Evolutionary conservation across 2,797 vertebrate species (phyloP).

Genomic region (Manis pentadactyla): DNA sequence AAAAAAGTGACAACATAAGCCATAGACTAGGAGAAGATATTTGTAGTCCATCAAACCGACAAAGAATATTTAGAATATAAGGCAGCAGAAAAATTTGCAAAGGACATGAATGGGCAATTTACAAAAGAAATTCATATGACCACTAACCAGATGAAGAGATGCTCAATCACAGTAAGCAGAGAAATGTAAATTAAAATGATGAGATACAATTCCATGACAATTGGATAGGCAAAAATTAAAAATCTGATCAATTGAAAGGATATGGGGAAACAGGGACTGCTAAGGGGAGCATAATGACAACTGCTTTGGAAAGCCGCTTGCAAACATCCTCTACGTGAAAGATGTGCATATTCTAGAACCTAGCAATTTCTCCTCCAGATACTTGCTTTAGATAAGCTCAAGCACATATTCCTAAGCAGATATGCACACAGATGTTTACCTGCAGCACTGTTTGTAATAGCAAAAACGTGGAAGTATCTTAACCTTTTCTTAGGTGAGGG

Average conservation of each 20-base stretch:
- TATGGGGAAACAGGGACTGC: neutral
- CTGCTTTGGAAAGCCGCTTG: neutral
- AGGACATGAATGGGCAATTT: neutral
- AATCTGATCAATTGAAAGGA: neutral
- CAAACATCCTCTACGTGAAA: neutral
- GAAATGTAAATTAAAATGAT: neutral
- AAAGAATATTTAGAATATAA: constrained; percentile 1
- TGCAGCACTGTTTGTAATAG: neutral
- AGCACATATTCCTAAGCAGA: neutral
- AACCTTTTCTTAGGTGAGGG: neutral
- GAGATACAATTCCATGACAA: neutral
- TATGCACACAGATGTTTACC: neutral
- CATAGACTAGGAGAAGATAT: neutral
- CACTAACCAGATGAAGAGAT: neutral
- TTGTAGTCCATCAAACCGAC: neutral
- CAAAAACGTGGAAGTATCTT: neutral
- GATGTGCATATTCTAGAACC: neutral
- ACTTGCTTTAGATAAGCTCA: neutral
- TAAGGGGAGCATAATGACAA: neutral
- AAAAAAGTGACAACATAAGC: neutral
- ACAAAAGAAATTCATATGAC: neutral
- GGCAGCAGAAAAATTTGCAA: neutral
- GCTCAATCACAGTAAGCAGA: neutral
- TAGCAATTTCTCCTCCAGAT: neutral
- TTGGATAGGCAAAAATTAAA: neutral